phyloP scores from a whole-genome alignment of 2,888 invertebrate species.

The Dynastes maya region DNA sequence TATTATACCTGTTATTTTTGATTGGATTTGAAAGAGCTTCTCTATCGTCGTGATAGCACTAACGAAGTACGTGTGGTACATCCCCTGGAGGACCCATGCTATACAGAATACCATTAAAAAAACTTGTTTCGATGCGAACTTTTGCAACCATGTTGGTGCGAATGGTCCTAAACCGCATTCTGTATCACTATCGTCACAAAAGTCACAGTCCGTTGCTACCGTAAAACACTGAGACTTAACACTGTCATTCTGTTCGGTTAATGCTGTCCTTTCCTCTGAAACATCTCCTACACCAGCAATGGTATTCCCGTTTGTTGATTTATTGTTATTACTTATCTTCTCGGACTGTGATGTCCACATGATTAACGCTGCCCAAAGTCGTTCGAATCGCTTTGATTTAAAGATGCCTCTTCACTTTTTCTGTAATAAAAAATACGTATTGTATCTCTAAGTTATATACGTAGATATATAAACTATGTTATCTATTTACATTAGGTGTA shows the following conservation, averaged over 20 bases:
- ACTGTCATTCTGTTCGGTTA: conserved; percentile 63
- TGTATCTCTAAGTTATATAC: neutral
- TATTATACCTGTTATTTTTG: conserved; percentile 91
- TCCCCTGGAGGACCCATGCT: conserved; percentile 90
- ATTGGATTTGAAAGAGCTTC: conserved; percentile 92
- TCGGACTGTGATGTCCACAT: conserved; percentile 55
- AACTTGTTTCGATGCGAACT: conserved; percentile 88
- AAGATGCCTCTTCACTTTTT: conserved; percentile 25
- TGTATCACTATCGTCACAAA: conserved; percentile 71
- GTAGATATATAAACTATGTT: conserved; percentile 13
- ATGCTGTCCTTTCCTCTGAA: conserved; percentile 66
- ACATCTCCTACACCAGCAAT: conserved; percentile 57
- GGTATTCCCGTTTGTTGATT: conserved; percentile 63
- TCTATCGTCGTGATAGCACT: conserved; percentile 95
- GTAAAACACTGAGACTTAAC: conserved; percentile 62
- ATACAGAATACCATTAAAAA: conserved; percentile 91
- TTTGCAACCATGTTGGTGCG: conserved; percentile 82
- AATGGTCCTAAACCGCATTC: conserved; percentile 88
- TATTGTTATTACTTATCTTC: conserved; percentile 66
- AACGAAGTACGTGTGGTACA: conserved; percentile 96
- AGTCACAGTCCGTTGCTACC: conserved; percentile 60
- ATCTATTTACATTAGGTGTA: conserved; percentile 44
- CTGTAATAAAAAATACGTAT: conserved; percentile 21
- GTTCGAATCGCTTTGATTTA: neutral
- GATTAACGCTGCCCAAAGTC: conserved; percentile 12